phyloP scores from a whole-genome alignment of 2,888 invertebrate species.

The Idaea straminata region DNA sequence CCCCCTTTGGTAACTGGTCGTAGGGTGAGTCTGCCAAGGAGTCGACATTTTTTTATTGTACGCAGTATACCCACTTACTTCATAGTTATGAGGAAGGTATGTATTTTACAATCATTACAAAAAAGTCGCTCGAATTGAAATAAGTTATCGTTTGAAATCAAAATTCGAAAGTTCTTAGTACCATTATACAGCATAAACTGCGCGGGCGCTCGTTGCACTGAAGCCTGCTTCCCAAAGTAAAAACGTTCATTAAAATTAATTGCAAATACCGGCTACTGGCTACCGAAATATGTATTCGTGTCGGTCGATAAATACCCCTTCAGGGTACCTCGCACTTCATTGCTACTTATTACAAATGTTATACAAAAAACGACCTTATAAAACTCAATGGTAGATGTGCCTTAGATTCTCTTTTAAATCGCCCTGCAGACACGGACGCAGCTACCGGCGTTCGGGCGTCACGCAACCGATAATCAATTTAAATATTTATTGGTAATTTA shows the following conservation, averaged over 20 bases:
- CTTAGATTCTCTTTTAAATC: slow-evolving; percentile 22
- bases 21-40: no score
- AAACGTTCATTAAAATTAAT: slow-evolving; percentile 21
- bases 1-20: no score
- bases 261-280: slow-evolving; percentile 31
- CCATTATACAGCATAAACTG: slow-evolving; percentile 4
- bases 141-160: background rate
- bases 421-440: slow-evolving; percentile 55
- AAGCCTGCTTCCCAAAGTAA: slow-evolving; percentile 17
- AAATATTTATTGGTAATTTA: slow-evolving; percentile 35
- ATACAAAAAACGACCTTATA: slow-evolving; percentile 16
- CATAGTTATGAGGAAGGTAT: no score
- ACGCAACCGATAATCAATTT: slow-evolving; percentile 50
- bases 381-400: slow-evolving; percentile 19
- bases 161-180: background rate
- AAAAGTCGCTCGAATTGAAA: no score
- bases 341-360: slow-evolving; percentile 22
- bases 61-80: no score
- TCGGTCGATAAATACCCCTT: slow-evolving; percentile 42
- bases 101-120: no score
- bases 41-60: no score
- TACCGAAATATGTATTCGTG: background rate
- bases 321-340: slow-evolving; percentile 36
- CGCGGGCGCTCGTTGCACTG: slow-evolving; percentile 5
- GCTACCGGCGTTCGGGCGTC: slow-evolving; percentile 65